These are phyloP conservation scores for Brachionus angularis DNA, from an alignment of 1,140 invertebrate genomes.

Conservation along the genomic window DNA sequence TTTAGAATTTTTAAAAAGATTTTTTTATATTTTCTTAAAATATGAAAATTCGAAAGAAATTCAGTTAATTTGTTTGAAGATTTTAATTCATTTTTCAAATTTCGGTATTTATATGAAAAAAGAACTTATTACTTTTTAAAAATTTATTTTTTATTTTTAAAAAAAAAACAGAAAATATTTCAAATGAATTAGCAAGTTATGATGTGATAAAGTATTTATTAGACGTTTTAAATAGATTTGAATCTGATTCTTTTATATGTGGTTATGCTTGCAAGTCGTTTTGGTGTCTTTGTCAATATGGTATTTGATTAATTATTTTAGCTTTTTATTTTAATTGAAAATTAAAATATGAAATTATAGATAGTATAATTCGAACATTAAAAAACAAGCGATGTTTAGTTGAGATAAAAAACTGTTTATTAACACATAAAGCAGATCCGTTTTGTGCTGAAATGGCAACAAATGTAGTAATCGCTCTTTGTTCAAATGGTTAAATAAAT, in stretches of 20 bases:
- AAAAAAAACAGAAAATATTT: background rate
- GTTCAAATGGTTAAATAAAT: conserved; percentile 5
- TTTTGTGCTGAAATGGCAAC: conserved; percentile 23
- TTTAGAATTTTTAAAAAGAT: no score
- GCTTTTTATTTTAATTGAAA: background rate
- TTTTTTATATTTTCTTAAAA: conserved; percentile 7
- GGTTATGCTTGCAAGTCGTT: background rate
- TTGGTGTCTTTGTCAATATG: background rate
- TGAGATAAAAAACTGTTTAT: background rate
- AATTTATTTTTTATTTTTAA: background rate
- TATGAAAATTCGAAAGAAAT: background rate
- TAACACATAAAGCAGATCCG: background rate
- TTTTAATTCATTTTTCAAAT: conserved; percentile 33
- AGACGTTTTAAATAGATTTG: background rate
- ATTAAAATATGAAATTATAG: background rate
- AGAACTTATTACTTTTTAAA: no score
- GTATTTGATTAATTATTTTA: background rate
- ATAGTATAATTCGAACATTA: background rate
- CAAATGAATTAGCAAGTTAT: background rate
- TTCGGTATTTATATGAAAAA: no score
- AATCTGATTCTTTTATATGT: background rate
- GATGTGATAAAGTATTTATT: conserved; percentile 3
- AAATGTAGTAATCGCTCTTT: background rate
- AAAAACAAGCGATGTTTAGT: background rate
- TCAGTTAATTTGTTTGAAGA: background rate